A percentile compares a stretch with the other conserved stretches of the same genome.
These are phyloP conservation scores for Corythaixoides concolor DNA, from an alignment of 2,113 vertebrate genomes.

Conservation along the genomic window DNA sequence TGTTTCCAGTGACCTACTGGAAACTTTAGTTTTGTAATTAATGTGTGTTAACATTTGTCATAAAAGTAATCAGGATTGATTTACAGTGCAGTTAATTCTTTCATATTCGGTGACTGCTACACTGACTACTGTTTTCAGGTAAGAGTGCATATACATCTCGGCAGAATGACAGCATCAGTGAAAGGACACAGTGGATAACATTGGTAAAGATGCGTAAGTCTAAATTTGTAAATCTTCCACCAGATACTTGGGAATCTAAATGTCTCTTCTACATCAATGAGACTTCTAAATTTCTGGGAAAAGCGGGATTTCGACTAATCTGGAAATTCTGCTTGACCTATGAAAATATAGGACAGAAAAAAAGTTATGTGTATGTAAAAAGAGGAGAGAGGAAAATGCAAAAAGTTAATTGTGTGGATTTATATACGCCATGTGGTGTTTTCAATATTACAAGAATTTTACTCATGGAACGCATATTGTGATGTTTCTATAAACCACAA, in stretches of 20 bases:
- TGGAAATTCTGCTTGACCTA: neutral
- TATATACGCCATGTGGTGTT: neutral
- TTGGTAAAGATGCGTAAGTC: neutral
- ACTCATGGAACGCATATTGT: neutral
- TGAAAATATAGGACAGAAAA: neutral
- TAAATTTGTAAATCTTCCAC: neutral
- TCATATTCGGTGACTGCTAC: neutral
- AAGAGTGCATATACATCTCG: neutral
- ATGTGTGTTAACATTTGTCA: neutral
- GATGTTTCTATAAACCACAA: neutral
- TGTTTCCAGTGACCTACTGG: neutral
- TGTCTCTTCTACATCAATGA: neutral
- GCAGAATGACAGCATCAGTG: neutral
- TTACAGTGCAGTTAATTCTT: conserved; percentile 22
- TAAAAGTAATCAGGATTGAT: neutral
- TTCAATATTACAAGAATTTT: neutral
- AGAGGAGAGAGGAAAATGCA: neutral
- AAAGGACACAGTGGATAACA: neutral
- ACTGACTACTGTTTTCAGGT: neutral
- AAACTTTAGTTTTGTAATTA: neutral
- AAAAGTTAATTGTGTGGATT: neutral
- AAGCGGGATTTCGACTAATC: neutral
- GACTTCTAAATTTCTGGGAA: neutral
- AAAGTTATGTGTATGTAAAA: neutral
- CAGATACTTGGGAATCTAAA: neutral